Evolutionary conservation across 2,888 invertebrate genomes (phyloP), one percentile per base, ranked within the genome.

Genomic region (Clitarchus hookeri): DNA sequence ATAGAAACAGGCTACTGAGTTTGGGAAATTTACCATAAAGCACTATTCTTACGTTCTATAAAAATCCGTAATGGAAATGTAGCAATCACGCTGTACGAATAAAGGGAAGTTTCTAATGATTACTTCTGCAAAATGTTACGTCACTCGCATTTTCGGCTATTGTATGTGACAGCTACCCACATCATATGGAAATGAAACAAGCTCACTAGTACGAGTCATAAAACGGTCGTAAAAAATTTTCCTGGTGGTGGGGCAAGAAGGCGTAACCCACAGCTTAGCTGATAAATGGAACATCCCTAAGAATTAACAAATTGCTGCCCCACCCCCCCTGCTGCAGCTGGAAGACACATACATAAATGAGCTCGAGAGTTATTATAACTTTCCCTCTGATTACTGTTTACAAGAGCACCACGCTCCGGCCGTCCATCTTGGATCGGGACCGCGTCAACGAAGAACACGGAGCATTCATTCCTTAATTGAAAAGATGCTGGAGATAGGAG

Each of bases 341-440:
- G n/a, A n/a, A n/a, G n/a, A 65, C 65, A 65, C 65, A 65, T 65
- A 65, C 65, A 65, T 65, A 11, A 65, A 65, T 65, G 65, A 65
- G 65, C 65, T 65, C 65, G 11, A n/a, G 65, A 65, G 65, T 65
- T 65, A 65, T 65, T 65, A 65, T 0, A 65, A 65, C 65, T 65
- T 65, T 65, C 65, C n/a, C 65, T n/a, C 65, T 65, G 65, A 65
- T 65, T 65, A 65, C 65, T 65, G 65, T 65, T 65, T 65, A 65
- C 65, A 65, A 11, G 65, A n/a, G 23, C 65, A 23, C 19, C 8
- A 23, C 65, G 0, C 19, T 65, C 8, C 65, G 65, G 65, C 65
- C 19, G 65, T 65, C 19, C n/a, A 19, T 65, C 65, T 65, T 65
- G 19, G 23, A 65, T 19, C 65, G 65, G 23, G 65, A 65, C n/a